Conservation (phyloP, 1,140 invertebrate species). For the Heliconius melpomene region DNA sequence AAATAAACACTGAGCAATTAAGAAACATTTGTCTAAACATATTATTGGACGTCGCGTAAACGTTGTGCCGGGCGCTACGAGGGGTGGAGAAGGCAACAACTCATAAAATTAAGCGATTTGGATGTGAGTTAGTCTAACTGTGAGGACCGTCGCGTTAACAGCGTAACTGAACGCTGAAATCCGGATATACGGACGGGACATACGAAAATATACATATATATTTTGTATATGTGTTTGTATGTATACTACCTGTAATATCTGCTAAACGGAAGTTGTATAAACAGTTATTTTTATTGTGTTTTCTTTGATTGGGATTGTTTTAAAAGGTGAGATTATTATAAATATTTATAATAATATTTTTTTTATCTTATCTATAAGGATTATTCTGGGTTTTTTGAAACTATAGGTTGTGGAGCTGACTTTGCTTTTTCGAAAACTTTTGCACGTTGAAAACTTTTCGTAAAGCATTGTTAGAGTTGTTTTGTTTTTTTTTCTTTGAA, state of each 20-base stretch:
- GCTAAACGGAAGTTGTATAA: neutral
- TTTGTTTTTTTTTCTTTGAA: neutral
- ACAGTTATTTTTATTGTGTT: slow-evolving; percentile 4
- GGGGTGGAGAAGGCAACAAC: slow-evolving; percentile 82
- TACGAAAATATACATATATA: neutral
- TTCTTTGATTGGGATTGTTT: slow-evolving; percentile 1
- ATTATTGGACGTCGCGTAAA: slow-evolving; percentile 49
- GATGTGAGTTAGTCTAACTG: slow-evolving; percentile 80
- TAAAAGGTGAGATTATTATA: slow-evolving; percentile 1
- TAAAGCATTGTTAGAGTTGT: neutral
- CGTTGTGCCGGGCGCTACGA: slow-evolving; percentile 56
- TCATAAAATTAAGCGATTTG: slow-evolving; percentile 83
- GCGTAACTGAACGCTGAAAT: slow-evolving; percentile 34
- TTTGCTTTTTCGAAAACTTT: neutral
- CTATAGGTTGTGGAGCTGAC: neutral
- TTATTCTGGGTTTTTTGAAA: neutral
- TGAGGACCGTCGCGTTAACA: slow-evolving; percentile 76
- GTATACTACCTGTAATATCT: neutral
- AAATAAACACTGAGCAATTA: neutral
- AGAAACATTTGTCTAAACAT: slow-evolving; percentile 11
- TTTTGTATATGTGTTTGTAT: neutral
- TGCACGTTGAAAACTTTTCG: neutral
- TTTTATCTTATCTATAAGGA: neutral
- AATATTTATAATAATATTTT: neutral
- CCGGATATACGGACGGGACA: neutral